Evolutionary conservation across 2,113 vertebrate species (phyloP), one percentile per base, ranked within the genome.

Genomic region (Carettochelys insculpta): DNA sequence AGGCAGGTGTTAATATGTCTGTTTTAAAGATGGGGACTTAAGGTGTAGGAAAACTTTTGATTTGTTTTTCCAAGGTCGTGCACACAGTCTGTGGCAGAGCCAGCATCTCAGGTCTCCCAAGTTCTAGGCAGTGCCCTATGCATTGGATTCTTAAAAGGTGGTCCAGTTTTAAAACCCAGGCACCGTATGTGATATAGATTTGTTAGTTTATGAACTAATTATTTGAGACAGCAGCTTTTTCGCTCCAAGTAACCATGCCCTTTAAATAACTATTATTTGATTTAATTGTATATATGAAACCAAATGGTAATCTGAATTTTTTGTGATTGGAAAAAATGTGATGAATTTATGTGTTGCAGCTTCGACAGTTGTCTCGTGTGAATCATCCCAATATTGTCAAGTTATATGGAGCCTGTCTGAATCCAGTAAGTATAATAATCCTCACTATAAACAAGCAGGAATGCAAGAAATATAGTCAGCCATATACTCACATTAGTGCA

Each of bases 331-430:
- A 96, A 93, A 78, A 61, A 16, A 76, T 45, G 1, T 93, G 4
- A 91, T 29, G 4, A n/a, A 34, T 47, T 58, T 95, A 90, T 97
- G 34, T 96, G 22, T 98, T 98, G 77, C 97, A 98, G 99, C 99
- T 99, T 93, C 98, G 99, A 47, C 99, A 99, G 89, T 98, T 99
- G 91, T 99, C 99, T 43, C 99, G 99, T 76, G 99, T 99, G 82
- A 99, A 99, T 95, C 99, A 99, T 96, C 99, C 98, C 91, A 99
- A 99, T 97, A 99, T 99, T 93, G 99, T 99, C 93, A 99, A 99
- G 97, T 96, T 99, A 84, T 99, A 99, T 94, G 99, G 99, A 96
- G 99, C 99, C 77, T 99, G 99, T 95, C 97, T 98, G 95, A 99
- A 97, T 93, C 99, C 99, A 83, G 99, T 99, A 98, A 99, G 99